Percentiles rank a stretch among this genome's conserved stretches.
These are phyloP conservation scores for Arothron firmamentum DNA, from an alignment of 2,113 vertebrate genomes.

Conservation along the genomic window DNA sequence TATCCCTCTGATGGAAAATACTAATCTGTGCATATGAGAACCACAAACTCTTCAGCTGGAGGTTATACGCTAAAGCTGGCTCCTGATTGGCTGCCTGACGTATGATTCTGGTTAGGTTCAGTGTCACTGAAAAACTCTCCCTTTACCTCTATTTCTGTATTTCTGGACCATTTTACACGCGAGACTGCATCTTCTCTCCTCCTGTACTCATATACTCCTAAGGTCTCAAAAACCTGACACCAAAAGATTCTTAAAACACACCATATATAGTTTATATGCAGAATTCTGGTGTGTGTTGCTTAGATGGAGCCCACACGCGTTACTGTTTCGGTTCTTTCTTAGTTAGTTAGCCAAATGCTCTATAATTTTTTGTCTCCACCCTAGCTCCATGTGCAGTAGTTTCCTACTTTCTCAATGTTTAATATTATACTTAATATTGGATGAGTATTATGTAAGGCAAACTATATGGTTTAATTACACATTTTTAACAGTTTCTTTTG, in stretches of 20 bases:
- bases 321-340: no score
- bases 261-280: no score
- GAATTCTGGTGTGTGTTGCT: no score
- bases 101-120: conserved; percentile 67
- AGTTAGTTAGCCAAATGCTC: no score
- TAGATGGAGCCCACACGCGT: no score
- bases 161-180: neutral
- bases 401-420: no score
- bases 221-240: no score
- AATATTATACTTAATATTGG: no score
- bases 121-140: conserved; percentile 23
- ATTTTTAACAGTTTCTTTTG: neutral
- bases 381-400: no score
- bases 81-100: conserved; percentile 67
- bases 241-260: neutral
- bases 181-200: neutral
- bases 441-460: no score
- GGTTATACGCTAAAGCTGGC: conserved; percentile 52
- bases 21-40: conserved; percentile 60
- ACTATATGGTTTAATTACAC: no score
- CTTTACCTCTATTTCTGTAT: neutral
- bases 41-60: conserved; percentile 47
- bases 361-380: no score
- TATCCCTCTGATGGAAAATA: conserved; percentile 37
- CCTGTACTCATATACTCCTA: neutral